Evolutionary conservation across 2,888 invertebrate species (phyloP).

Genomic region (Drosophila testacea): DNA sequence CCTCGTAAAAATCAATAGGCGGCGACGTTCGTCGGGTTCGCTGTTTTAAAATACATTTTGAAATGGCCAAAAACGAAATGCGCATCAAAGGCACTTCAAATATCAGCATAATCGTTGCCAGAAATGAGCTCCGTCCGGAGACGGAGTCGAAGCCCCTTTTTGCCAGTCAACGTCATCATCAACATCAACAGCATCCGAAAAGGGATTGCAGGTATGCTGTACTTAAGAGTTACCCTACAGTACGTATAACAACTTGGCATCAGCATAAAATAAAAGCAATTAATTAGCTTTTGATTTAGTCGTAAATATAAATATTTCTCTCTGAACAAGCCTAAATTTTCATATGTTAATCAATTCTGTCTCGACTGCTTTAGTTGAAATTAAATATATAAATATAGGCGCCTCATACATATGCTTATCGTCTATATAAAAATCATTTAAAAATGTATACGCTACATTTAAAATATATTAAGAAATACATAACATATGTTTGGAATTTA

Average conservation of each 20-base stretch:
- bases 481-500: no score
- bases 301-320: no score
- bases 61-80: slow-evolving; percentile 63
- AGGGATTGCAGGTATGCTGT: background rate
- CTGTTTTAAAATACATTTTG: slow-evolving; percentile 69
- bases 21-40: slow-evolving; percentile 26
- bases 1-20: slow-evolving; percentile 76
- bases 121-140: slow-evolving; percentile 46
- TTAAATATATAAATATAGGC: no score
- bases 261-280: no score
- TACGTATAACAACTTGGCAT: no score
- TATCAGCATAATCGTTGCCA: slow-evolving; percentile 67
- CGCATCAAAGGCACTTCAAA: slow-evolving; percentile 80
- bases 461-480: no score
- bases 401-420: no score
- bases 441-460: no score
- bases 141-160: slow-evolving; percentile 12
- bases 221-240: slow-evolving; percentile 20
- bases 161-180: slow-evolving; percentile 33
- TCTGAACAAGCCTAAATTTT: no score
- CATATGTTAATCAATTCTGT: no score
- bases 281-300: background rate
- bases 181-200: slow-evolving; percentile 14
- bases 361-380: no score
- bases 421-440: no score